Conservation (phyloP, 2,888 invertebrate genomes). For the Parnassius mnemosyne region DNA sequence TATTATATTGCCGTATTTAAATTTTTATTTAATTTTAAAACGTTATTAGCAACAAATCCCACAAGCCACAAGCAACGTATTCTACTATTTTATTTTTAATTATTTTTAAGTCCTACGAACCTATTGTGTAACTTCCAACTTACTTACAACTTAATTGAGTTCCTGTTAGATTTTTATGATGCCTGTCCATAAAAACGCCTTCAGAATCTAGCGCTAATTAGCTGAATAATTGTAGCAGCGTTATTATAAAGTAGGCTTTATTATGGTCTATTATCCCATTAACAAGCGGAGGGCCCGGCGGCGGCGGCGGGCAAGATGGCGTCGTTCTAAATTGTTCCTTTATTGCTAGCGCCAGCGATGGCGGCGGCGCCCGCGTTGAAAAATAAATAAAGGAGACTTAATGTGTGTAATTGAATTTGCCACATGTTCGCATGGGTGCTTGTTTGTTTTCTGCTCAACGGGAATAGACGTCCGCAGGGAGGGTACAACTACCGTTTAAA, state of each 20-base stretch:
- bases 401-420: conserved; percentile 30
- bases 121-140: too few species aligned
- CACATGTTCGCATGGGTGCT: conserved; percentile 28
- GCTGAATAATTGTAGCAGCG: background rate
- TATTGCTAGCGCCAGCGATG: conserved; percentile 4
- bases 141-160: too few species aligned
- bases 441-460: conserved; percentile 29
- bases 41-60: too few species aligned
- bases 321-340: conserved; percentile 16
- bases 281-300: background rate
- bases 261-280: conserved; percentile 7
- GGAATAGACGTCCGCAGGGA: conserved; percentile 19
- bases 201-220: conserved; percentile 9
- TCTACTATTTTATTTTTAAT: too few species aligned
- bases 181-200: too few species aligned
- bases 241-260: conserved; percentile 7
- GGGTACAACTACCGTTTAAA: background rate
- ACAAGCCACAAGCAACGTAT: too few species aligned
- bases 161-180: too few species aligned
- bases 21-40: too few species aligned
- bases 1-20: too few species aligned
- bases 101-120: too few species aligned
- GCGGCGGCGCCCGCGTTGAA: conserved; percentile 19
- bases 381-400: conserved; percentile 24
- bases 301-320: conserved; percentile 15